A percentile compares a stretch with the other conserved stretches of the same genome.
Evolutionary conservation across 2,888 invertebrate genomes (phyloP).

Genomic region (Andricus quercusramuli): DNA sequence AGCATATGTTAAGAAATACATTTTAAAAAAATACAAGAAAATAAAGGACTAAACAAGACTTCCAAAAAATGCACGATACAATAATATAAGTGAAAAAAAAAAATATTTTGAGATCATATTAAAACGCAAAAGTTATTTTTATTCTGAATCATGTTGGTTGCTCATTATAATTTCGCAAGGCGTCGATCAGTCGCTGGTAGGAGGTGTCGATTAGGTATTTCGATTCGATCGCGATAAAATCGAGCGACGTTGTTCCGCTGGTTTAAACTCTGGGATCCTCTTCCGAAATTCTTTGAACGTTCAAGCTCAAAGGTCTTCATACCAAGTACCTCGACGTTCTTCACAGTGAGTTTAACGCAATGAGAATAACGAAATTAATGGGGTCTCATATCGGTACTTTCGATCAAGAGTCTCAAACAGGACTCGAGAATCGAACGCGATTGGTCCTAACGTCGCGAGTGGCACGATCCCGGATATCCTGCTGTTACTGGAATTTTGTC

Average conservation of each 20-base stretch:
- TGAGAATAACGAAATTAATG: constrained; percentile 47
- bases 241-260: constrained; percentile 42
- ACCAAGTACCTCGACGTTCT: constrained; percentile 48
- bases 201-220: constrained; percentile 55
- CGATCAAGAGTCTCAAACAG: constrained; percentile 33
- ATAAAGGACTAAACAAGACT: too few species aligned
- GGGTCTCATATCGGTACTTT: constrained; percentile 44
- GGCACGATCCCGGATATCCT: constrained; percentile 53
- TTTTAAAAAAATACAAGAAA: too few species aligned
- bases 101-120: too few species aligned
- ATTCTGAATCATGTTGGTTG: constrained; percentile 7
- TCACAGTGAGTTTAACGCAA: constrained; percentile 41
- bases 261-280: constrained; percentile 50
- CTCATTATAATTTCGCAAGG: not conserved
- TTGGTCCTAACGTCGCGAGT: constrained; percentile 45
- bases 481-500: constrained; percentile 48
- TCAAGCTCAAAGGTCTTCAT: constrained; percentile 42
- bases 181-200: constrained; percentile 40
- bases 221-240: constrained; percentile 56
- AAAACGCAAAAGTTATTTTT: not conserved
- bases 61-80: too few species aligned
- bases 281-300: constrained; percentile 51
- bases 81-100: too few species aligned
- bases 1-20: too few species aligned
- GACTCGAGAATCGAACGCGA: constrained; percentile 48